Evolutionary conservation across 2,113 vertebrate genomes (phyloP), one percentile per base, ranked within the genome.

Genomic region (Melanerpes formicivorus): DNA sequence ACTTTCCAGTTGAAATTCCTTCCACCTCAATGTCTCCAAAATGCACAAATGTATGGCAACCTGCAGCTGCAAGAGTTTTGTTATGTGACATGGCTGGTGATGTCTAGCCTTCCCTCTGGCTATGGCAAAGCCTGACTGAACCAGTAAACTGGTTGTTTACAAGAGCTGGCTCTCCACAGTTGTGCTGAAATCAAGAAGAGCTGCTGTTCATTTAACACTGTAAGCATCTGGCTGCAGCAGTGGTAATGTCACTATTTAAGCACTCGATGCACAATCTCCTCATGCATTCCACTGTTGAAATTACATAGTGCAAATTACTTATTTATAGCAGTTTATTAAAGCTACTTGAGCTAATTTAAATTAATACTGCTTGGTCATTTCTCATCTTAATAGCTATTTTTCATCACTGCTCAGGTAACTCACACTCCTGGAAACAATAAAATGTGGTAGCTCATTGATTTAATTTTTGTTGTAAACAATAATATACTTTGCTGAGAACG

Each of bases 261-360:
- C 34, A 66, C 23, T 56, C 75, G 50, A 72, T 34, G 32, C 27
- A 76, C 5, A 44, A 29, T 34, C 44, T 62, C 40, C 60, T 86
- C 37, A 46, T n/a, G 66, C 1, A 1, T 44, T 72, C 65, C 59
- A 25, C 54, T 88, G 66, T 50, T 79, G 77, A 88, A 59, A 90
- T 70, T 62, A 66, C 48, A 40, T 5, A 80, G 76, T 48, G 37
- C 17, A 40, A 90, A 72, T 27, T 13, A 7, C 5, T 84, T 73
- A 88, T 70, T 84, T 88, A 72, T 46, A 75, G 59, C 12, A n/a
- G 52, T 46, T 88, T 73, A 88, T 90, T 88, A 92, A 88, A 70
- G 55, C 26, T 71, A 50, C 46, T 18, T 63, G 25, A 80, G 42
- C 40, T 87, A 84, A 89, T 90, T 81, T 76, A 90, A 84, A 75